Base-by-base conservation (phyloP, 2,888 invertebrate species). In the Drosophila mimetica region DNA sequence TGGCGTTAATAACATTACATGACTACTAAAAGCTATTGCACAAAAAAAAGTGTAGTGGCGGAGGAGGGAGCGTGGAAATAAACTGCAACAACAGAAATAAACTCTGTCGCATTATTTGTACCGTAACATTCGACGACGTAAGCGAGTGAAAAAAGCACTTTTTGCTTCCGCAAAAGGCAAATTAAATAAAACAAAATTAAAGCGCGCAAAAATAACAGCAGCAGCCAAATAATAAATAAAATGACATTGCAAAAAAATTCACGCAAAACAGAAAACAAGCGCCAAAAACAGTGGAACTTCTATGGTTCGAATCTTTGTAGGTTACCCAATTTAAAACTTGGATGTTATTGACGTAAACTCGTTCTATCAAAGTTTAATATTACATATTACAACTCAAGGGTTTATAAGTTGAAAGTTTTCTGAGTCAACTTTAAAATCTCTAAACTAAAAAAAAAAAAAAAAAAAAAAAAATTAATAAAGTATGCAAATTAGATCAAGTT, bases 1-100 rank as follows among this genome's bases (percentile, higher is more conserved):
- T 86, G 73, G 72, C 86, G 77, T 83, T 86, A 86, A 82, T 79
- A 82, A 79, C 78, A 76, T 82, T 83, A 86, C 69, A 70, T 70
- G 61, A 67, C 67, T 74, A 70, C 71, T 71, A 70, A 79, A 85
- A 77, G 76, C 74, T 77, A 76, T 82, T 77, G 83, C 79, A 61
- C 58, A 70, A 22, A 60, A 65, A 52, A 64, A 14, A 41, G 22
- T 22, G 25, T 0, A 7, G 25, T 2, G 25, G 25, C 7, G 7
- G 25, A 22, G 4, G 22, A 4, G 22, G 2, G 2, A 7, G 25
- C n/a, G 25, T 22, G 25, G 25, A 13, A 22, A 50, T 30, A 50
- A 34, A 44, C 30, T 46, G 46, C 37, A 66, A 42, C 36, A 34
- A 59, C 59, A 39, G 50, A 60, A 41, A 44, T 28, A 30, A 53